A percentile compares a stretch with the other conserved stretches of the same genome.
These are phyloP conservation scores for Alectoris magna DNA, from an alignment of 2,797 vertebrate species.

Conservation along the genomic window DNA sequence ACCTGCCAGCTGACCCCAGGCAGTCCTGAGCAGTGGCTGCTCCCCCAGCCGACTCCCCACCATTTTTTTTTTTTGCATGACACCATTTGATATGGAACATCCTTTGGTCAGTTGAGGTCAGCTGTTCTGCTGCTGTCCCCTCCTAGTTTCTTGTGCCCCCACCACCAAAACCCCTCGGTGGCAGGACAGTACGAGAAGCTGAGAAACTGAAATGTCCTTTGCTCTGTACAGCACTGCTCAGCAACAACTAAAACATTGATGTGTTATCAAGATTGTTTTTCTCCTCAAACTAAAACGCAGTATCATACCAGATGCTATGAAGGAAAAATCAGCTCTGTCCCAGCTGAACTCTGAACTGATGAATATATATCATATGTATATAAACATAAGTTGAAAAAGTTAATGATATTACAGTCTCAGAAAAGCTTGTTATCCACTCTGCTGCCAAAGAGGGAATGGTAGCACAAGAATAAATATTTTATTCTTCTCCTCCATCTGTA, in stretches of 20 bases:
- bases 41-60: not conserved
- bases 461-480: constrained; percentile 25
- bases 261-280: not conserved
- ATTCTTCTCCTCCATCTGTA: not conserved
- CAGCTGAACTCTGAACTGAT: not conserved
- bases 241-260: not conserved
- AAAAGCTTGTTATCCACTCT: not conserved
- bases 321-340: not conserved
- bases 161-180: not conserved
- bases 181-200: not conserved
- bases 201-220: not conserved
- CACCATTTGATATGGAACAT: not conserved
- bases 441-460: not conserved
- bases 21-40: not conserved
- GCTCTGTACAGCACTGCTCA: not conserved
- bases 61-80: not conserved
- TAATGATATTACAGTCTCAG: not conserved
- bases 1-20: not conserved
- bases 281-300: not conserved
- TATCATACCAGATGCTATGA: not conserved
- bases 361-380: not conserved
- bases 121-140: not conserved
- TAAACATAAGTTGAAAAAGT: not conserved
- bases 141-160: not conserved
- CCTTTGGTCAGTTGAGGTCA: not conserved